Percentiles rank a stretch among this genome's conserved stretches.
Conservation (phyloP, 1,140 invertebrate genomes). For the Wasmannia auropunctata region DNA sequence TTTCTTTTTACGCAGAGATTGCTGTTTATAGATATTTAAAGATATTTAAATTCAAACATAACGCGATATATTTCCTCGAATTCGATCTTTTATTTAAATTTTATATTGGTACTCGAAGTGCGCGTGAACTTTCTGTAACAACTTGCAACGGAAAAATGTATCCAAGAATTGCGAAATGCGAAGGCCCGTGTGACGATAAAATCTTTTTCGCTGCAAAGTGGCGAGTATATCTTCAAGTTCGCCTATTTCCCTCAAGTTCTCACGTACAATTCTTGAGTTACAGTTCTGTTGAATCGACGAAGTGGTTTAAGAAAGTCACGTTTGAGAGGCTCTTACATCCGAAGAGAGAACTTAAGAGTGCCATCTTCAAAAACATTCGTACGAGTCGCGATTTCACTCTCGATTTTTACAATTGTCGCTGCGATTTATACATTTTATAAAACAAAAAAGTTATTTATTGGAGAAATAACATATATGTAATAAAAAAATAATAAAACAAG, state of each 20-base stretch:
- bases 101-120: not conserved
- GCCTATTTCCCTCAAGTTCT: constrained; percentile 12
- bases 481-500: not conserved
- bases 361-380: not conserved
- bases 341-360: constrained; percentile 11
- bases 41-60: not conserved
- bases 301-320: constrained; percentile 24
- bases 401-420: not conserved
- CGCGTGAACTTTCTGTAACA: constrained; percentile 17
- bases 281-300: constrained; percentile 28
- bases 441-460: not conserved
- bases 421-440: not conserved
- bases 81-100: constrained; percentile 7
- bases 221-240: constrained; percentile 30
- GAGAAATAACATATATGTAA: not conserved
- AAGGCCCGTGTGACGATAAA: constrained; percentile 17
- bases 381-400: not conserved
- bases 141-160: constrained; percentile 32
- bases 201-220: constrained; percentile 26
- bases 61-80: not conserved
- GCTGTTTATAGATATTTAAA: not conserved
- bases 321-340: not conserved
- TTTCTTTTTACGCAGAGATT: not conserved
- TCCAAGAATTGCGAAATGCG: constrained; percentile 6
- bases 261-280: constrained; percentile 33